Base-by-base conservation (phyloP, 1,140 invertebrate genomes). In the Pseudomyrmex concolor region DNA sequence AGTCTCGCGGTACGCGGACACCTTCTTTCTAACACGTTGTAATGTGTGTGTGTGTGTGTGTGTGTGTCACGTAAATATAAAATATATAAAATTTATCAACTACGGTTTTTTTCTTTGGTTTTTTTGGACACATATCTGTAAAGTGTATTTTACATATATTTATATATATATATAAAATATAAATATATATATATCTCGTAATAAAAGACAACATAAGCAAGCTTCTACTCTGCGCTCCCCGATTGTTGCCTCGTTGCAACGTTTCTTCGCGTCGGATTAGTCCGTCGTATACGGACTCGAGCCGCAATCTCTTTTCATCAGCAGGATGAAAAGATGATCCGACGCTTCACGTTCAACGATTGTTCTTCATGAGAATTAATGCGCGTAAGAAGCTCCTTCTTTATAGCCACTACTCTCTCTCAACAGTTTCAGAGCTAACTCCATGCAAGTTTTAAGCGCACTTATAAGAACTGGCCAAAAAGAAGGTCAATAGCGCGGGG, bases 1-100 rank as follows among this genome's bases (percentile, higher is more conserved):
- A 88, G 68, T 87, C 77, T 59, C 54, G 60, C 62, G 62, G 5
- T 43, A 78, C 68, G 86, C 51, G 66, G 34, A 71, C 55, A 57
- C 66, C 34, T 85, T 57, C 43, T 45, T 48, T 59, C n/a, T 7
- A 34, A 34, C 34, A 34, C 34, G 0, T 34, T 34, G 34, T 34
- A 34, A 34, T 34, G 2, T 62, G 50, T 57, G 2, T 9, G 25
- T 25, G 59, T 34, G 63, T 68, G 70, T 43, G 45, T 15, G 10
- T 25, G 55, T 17, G 19, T 62, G 60, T 57, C 48, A 51, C 50
- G 64, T 59, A 25, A 12, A 17, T 70, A 12, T 45, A 34, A 34
- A 34, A 34, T 45, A 15, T 43, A 19, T 17, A 48, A 55, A 12
- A 25, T 19, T 48, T 10, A 15, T 7, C 64, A 25, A 70, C 45